Evolutionary conservation across 1,140 invertebrate species (phyloP).

Genomic region (Trichomalopsis sarcophagae): DNA sequence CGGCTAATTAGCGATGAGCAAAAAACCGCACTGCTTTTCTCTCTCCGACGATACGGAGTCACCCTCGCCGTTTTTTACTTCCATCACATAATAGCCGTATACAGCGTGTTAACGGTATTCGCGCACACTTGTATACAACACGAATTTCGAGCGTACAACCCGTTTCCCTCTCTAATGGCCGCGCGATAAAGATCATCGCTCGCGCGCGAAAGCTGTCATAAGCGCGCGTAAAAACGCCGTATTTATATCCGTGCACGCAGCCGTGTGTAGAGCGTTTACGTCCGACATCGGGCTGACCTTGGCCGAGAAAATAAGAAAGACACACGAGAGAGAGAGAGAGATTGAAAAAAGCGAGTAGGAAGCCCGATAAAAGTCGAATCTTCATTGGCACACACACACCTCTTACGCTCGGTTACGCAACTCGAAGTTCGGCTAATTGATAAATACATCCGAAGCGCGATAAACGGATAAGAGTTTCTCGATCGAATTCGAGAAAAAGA

Average conservation of each 20-base stretch:
- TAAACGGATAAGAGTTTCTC: background rate
- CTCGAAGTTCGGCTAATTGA: conserved; percentile 33
- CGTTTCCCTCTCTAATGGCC: background rate
- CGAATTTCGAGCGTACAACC: conserved; percentile 10
- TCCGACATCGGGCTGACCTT: conserved; percentile 6
- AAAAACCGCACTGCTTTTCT: background rate
- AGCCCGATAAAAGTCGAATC: background rate
- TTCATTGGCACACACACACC: background rate
- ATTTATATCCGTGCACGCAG: background rate
- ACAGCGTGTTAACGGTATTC: background rate
- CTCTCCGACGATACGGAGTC: too few species aligned
- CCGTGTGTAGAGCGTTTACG: too few species aligned
- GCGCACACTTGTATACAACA: background rate
- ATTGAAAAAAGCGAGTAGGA: background rate
- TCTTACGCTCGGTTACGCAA: conserved; percentile 6
- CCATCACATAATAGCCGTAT: too few species aligned
- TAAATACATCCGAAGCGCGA: background rate
- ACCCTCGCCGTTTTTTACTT: too few species aligned
- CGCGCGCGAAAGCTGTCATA: conserved; percentile 5
- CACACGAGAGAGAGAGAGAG: too few species aligned
- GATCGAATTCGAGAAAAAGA: background rate
- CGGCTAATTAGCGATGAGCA: background rate
- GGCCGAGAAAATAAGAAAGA: background rate
- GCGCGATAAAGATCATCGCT: conserved; percentile 17
- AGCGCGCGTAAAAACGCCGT: background rate